Evolutionary conservation across 2,113 vertebrate genomes (phyloP).

Genomic region (Acrocephalus arundinaceus): DNA sequence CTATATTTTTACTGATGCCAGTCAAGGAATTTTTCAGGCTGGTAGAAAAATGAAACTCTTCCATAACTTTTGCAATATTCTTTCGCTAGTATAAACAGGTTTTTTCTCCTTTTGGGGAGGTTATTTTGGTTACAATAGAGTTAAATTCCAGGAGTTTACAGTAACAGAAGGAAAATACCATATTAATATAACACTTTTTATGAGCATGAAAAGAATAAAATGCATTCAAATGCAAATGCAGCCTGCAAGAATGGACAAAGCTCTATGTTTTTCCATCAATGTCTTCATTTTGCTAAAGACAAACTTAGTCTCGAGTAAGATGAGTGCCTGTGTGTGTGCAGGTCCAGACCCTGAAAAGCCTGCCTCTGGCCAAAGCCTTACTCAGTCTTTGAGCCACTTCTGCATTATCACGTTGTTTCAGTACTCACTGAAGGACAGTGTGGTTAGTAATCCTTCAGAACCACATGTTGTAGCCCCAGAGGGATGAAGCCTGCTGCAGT

Average conservation of each 20-base stretch:
- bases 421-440: not conserved
- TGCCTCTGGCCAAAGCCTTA: not conserved
- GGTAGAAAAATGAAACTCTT: not conserved
- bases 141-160: conserved; percentile 51
- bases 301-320: accelerated
- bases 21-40: not conserved
- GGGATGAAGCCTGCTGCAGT: not conserved
- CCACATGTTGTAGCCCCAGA: not conserved
- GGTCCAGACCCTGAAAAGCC: not conserved
- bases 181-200: conserved; percentile 60
- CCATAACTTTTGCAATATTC: not conserved
- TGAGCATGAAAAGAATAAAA: conserved; percentile 45
- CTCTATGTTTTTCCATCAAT: conserved; percentile 12
- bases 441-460: conserved; percentile 30
- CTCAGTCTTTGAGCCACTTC: not conserved
- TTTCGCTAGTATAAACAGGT: not conserved
- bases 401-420: not conserved
- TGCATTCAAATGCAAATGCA: conserved; percentile 72
- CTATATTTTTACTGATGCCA: not conserved
- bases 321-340: not conserved
- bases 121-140: conserved; percentile 12
- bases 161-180: conserved; percentile 59
- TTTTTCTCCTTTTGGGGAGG: not conserved
- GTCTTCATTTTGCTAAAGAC: conserved; percentile 14
- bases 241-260: conserved; percentile 7